These are phyloP conservation scores for Pantherophis alleghaniensis DNA, from an alignment of 2,797 vertebrate genomes.

Conservation along the genomic window DNA sequence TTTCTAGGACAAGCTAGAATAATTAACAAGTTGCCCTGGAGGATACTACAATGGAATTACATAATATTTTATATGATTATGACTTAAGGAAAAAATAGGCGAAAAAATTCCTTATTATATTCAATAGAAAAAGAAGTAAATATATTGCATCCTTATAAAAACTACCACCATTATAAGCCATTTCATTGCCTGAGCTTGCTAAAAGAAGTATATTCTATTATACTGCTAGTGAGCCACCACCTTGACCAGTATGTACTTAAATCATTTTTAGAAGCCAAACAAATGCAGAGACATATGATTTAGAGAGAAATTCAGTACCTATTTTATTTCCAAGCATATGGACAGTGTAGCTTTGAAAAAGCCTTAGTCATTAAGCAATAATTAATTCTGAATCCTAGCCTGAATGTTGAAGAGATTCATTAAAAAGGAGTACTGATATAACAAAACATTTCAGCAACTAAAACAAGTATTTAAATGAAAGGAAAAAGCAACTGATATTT, in stretches of 20 bases:
- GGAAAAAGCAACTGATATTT: neutral
- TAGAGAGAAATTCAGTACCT: constrained; percentile 5
- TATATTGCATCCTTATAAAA: neutral
- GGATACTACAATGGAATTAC: neutral
- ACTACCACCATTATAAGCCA: neutral
- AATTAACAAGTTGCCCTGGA: neutral
- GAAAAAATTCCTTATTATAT: neutral
- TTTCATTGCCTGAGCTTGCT: neutral
- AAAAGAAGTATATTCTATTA: neutral
- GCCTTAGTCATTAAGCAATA: constrained; percentile 9
- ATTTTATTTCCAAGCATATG: constrained; percentile 18
- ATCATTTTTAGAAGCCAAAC: neutral
- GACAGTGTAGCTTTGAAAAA: constrained; percentile 1
- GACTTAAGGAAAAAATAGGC: neutral
- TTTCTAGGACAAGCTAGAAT: neutral
- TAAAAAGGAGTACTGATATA: neutral
- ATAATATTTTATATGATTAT: neutral
- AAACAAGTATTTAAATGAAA: neutral
- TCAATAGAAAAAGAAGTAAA: neutral
- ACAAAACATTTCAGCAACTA: neutral
- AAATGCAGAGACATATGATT: neutral
- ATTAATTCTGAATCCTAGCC: neutral
- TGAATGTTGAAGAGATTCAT: neutral
- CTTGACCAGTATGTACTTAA: neutral
- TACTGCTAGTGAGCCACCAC: neutral